Evolutionary conservation across 2,888 invertebrate species (phyloP).

Genomic region (Empis stercorea): DNA sequence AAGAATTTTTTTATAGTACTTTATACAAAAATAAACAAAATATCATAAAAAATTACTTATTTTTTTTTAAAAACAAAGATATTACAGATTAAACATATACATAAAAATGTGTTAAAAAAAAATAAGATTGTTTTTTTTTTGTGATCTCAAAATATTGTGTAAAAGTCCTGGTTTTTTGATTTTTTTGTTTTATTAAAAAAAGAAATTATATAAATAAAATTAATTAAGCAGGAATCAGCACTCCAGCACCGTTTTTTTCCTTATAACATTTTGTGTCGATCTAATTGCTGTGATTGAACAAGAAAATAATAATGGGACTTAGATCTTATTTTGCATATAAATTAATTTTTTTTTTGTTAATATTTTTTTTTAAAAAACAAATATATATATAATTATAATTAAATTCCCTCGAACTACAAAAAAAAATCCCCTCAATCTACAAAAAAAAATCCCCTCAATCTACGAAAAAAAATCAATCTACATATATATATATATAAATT

Average conservation of each 20-base stretch:
- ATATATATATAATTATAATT: too few relatives aligned
- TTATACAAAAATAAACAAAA: neutral
- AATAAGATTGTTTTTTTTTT: neutral
- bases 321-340: too few relatives aligned
- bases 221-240: slow-evolving; percentile 21
- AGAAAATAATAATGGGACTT: slow-evolving; percentile 18
- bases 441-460: too few relatives aligned
- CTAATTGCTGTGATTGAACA: slow-evolving; percentile 28
- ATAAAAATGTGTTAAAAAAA: neutral
- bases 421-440: too few relatives aligned
- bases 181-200: neutral
- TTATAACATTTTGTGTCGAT: slow-evolving; percentile 23
- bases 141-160: neutral
- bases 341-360: too few relatives aligned
- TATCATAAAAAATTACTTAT: too few relatives aligned
- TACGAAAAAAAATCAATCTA: too few relatives aligned
- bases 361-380: too few relatives aligned
- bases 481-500: too few relatives aligned
- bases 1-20: neutral
- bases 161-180: neutral
- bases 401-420: too few relatives aligned
- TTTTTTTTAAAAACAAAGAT: neutral
- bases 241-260: slow-evolving; percentile 26
- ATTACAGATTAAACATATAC: neutral
- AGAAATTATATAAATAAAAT: neutral